Conservation (phyloP, 2,113 vertebrate genomes). For the Monopterus albus region DNA sequence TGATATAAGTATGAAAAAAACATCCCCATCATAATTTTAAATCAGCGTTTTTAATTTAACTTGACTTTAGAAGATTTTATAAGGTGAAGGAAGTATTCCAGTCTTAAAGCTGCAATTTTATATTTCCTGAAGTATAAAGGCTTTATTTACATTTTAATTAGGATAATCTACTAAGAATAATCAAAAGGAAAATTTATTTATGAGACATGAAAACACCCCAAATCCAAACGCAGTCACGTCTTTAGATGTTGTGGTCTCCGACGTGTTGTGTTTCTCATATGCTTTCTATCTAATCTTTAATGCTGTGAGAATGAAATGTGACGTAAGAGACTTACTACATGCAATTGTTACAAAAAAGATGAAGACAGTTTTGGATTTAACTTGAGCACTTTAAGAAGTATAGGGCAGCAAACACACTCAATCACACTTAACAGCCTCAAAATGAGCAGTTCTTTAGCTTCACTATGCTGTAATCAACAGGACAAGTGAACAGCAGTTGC, state of each 20-base stretch:
- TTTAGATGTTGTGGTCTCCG: background rate
- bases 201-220: too few species aligned
- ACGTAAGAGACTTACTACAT: background rate
- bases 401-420: conserved; percentile 39
- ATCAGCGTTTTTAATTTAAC: too few species aligned
- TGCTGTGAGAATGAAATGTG: background rate
- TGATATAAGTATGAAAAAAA: too few species aligned
- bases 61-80: too few species aligned
- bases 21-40: too few species aligned
- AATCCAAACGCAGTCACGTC: too few species aligned
- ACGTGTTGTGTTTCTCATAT: background rate
- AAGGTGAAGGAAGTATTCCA: too few species aligned
- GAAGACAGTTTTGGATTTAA: conserved; percentile 17
- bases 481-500: background rate
- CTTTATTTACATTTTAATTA: conserved; percentile 68
- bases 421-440: conserved; percentile 32
- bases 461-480: background rate
- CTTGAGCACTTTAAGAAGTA: background rate
- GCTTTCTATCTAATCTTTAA: background rate
- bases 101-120: too few species aligned
- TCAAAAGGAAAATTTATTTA: conserved; percentile 14
- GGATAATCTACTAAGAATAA: conserved; percentile 14
- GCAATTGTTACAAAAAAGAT: background rate
- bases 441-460: conserved; percentile 5
- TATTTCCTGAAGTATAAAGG: conserved; percentile 40